Conservation (phyloP, 2,113 vertebrate genomes). For the Hippocampus comes region DNA sequence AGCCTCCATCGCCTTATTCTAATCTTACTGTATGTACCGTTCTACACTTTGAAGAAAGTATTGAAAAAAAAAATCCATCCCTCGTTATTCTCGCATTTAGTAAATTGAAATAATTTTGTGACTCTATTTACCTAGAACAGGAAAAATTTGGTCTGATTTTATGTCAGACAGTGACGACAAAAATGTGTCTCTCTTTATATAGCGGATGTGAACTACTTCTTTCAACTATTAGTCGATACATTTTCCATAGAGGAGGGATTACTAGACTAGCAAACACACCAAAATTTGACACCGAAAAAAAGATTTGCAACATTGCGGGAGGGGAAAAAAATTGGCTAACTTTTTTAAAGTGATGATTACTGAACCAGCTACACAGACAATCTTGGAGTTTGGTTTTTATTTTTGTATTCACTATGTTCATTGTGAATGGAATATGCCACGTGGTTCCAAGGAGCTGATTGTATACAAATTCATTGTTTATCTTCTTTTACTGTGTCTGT, state of each 20-base stretch:
- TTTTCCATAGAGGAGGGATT: background rate
- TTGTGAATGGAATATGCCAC: constrained; percentile 26
- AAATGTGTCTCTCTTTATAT: background rate
- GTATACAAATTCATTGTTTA: constrained; percentile 64
- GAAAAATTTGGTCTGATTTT: background rate
- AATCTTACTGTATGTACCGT: too few relatives aligned
- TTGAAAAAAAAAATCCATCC: too few relatives aligned
- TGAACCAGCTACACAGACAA: constrained; percentile 64
- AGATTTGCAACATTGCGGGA: background rate
- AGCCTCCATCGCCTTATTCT: too few relatives aligned
- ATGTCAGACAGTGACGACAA: background rate
- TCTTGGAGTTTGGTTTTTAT: constrained; percentile 65
- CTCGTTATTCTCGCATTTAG: too few relatives aligned
- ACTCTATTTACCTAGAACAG: background rate
- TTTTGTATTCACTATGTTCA: constrained; percentile 64
- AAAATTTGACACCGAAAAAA: background rate
- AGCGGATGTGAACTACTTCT: background rate
- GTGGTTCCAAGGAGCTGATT: constrained; percentile 51
- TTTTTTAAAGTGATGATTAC: constrained; percentile 25
- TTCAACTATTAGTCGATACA: background rate
- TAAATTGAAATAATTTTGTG: too few relatives aligned
- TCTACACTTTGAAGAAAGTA: too few relatives aligned
- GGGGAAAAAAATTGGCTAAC: too few relatives aligned
- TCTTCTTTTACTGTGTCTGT: constrained; percentile 64
- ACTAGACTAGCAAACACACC: constrained; percentile 1